phyloP scores from a whole-genome alignment of 2,888 invertebrate genomes.

The Psylliodes chrysocephalus region DNA sequence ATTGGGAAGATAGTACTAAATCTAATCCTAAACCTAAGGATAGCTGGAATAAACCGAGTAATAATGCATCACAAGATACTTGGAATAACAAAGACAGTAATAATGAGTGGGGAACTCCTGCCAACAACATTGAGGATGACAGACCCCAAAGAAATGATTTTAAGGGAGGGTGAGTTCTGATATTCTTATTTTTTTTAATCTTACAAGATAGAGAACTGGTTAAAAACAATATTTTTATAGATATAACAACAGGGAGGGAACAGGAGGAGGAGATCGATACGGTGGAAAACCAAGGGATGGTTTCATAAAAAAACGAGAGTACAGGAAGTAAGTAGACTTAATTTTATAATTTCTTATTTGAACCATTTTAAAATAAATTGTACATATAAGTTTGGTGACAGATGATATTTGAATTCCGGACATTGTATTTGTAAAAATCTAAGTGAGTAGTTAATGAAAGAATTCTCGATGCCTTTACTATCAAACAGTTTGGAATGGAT shows the following conservation, averaged over 20 bases:
- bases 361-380: neutral
- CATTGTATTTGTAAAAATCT: no score
- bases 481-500: no score
- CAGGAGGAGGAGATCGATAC: constrained; percentile 37
- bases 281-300: constrained; percentile 37
- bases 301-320: constrained; percentile 46
- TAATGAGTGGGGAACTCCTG: constrained; percentile 32
- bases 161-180: constrained; percentile 15
- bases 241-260: constrained; percentile 1
- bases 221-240: neutral
- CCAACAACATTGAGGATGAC: constrained; percentile 22
- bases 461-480: no score
- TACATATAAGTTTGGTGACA: no score
- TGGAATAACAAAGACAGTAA: constrained; percentile 5
- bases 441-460: no score
- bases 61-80: neutral
- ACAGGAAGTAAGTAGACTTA: constrained; percentile 51
- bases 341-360: no score
- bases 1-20: constrained; percentile 6
- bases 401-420: no score
- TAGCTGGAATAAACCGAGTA: constrained; percentile 3
- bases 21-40: neutral
- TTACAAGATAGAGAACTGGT: no score
- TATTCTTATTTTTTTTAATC: no score
- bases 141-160: constrained; percentile 35